phyloP scores from a whole-genome alignment of 2,113 vertebrate species.

The Hemibagrus wyckioides region DNA sequence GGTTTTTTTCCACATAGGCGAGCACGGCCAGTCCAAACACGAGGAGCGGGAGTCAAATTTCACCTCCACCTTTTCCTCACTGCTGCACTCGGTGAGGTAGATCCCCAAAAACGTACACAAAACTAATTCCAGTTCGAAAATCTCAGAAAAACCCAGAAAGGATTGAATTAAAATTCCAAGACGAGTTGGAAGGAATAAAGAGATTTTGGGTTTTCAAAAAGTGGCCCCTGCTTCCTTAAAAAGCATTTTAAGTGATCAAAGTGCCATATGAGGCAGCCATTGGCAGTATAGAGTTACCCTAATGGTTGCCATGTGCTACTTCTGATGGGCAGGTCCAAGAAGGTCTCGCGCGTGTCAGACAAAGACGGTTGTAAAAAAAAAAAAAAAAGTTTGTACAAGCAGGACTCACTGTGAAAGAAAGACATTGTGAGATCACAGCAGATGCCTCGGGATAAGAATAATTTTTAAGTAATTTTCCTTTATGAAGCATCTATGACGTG shows the following conservation, averaged over 20 bases:
- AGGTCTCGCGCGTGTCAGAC: conserved; percentile 40
- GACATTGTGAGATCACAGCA: conserved; percentile 54
- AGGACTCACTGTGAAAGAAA: conserved; percentile 44
- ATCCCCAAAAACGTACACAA: conserved; percentile 44
- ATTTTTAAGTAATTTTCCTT: background rate
- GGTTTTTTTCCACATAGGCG: conserved; percentile 26
- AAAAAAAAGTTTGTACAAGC: conserved; percentile 48
- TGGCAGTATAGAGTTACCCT: conserved; percentile 51
- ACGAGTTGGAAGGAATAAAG: conserved; percentile 42
- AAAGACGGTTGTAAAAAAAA: conserved; percentile 35
- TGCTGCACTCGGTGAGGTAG: conserved; percentile 26
- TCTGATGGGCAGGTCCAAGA: conserved; percentile 40
- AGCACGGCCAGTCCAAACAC: conserved; percentile 48
- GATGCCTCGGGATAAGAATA: conserved; percentile 30
- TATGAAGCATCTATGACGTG: background rate
- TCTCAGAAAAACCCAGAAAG: conserved; percentile 47
- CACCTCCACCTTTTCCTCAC: conserved; percentile 41
- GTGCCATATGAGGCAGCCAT: conserved; percentile 36
- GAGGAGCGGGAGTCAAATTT: conserved; percentile 38
- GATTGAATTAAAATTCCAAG: conserved; percentile 57
- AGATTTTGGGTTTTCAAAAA: conserved; percentile 43
- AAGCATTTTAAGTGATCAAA: conserved; percentile 56
- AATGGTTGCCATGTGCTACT: conserved; percentile 56
- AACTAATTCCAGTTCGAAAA: conserved; percentile 48
- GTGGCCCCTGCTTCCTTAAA: conserved; percentile 50